Percentiles rank a stretch among this genome's conserved stretches.
Conservation (phyloP, 2,888 invertebrate species). For the Eudasyphora cyanicolor region DNA sequence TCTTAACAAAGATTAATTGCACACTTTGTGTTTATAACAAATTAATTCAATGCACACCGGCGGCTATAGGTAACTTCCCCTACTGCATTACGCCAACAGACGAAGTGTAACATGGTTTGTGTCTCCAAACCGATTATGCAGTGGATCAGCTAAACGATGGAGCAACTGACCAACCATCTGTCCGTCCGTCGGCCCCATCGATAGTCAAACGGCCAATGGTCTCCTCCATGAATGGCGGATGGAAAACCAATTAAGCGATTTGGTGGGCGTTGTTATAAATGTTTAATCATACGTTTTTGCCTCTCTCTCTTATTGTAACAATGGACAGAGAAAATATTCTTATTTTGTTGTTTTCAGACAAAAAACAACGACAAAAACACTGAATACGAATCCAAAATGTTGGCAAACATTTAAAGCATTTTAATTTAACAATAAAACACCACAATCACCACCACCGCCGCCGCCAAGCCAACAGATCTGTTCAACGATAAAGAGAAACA, state of each 20-base stretch:
- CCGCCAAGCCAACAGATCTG: conserved; percentile 28
- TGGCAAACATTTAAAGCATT: conserved; percentile 54
- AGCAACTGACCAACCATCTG: background rate
- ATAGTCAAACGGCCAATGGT: conserved; percentile 38
- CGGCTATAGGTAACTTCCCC: conserved; percentile 44
- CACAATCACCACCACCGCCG: background rate
- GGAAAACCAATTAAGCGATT: conserved; percentile 66
- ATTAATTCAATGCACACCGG: conserved; percentile 10
- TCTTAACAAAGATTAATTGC: conserved; percentile 18
- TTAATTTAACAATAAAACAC: conserved; percentile 54
- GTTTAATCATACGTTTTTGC: conserved; percentile 61
- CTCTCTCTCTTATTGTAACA: background rate
- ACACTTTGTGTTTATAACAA: conserved; percentile 33
- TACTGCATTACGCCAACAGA: conserved; percentile 7
- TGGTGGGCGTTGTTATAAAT: conserved; percentile 65
- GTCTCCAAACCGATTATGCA: conserved; percentile 9
- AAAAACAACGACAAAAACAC: conserved; percentile 35
- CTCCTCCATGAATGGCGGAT: conserved; percentile 61
- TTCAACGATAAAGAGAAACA: conserved; percentile 21
- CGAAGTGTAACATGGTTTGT: background rate
- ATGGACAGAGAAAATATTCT: conserved; percentile 57
- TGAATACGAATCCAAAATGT: background rate
- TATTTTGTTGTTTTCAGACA: conserved; percentile 31
- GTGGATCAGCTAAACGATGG: background rate
- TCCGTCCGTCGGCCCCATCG: conserved; percentile 12